phyloP scores from a whole-genome alignment of 2,797 vertebrate genomes.

The Gila robusta region DNA sequence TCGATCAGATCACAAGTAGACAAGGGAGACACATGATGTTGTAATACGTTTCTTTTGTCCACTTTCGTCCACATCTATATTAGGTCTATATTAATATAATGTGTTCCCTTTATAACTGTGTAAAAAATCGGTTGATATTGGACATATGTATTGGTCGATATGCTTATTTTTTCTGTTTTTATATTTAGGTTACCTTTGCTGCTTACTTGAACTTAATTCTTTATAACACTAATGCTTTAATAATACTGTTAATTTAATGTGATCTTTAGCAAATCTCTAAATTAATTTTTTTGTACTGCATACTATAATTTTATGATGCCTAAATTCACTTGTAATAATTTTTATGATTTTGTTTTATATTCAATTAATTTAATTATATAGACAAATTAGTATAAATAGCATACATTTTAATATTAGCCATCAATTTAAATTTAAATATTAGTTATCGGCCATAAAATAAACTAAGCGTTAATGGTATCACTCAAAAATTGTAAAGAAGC shows the following conservation, averaged over 20 bases:
- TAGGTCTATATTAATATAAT: not conserved
- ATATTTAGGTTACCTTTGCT: not conserved
- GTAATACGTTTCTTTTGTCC: no score
- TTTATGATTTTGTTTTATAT: not conserved
- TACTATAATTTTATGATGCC: not conserved
- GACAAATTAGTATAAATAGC: not conserved
- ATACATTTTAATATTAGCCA: not conserved
- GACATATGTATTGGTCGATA: not conserved
- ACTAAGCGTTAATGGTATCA: not conserved
- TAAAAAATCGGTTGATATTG: not conserved
- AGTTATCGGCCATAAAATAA: not conserved
- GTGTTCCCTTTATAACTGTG: not conserved
- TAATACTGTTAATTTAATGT: not conserved
- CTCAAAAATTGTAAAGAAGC: not conserved
- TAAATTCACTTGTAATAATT: not conserved
- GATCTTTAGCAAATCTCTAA: not conserved
- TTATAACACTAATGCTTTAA: not conserved
- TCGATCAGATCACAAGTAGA: no score
- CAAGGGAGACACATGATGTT: no score
- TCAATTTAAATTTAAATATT: not conserved
- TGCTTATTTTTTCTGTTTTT: not conserved
- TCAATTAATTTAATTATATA: not conserved
- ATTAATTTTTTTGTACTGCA: not conserved
- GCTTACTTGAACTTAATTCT: not conserved
- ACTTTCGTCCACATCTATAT: no score